Evolutionary conservation across 2,888 invertebrate species (phyloP), one percentile per base, ranked within the genome.

Genomic region (Heliconius aoede): DNA sequence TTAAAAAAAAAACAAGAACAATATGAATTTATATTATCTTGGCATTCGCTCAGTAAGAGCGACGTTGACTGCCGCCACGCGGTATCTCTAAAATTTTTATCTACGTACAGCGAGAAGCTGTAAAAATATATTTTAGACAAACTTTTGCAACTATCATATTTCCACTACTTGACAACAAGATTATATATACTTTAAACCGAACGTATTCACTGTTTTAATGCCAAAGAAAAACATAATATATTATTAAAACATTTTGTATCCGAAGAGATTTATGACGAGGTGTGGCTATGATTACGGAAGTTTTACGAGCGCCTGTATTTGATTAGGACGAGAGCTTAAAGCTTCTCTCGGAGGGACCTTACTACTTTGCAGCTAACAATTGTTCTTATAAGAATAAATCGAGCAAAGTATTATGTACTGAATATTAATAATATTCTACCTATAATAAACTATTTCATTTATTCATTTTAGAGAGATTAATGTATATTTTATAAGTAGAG

Each of bases 271-370:
- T 32, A 32, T 15, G 55, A 30, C 55, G 15, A 69, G 55, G 55
- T 69, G 67, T 67, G 51, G 67, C 40, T 60, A n/a, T 74, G n/a
- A 68, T 68, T 68, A 74, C 26, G 55, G 40, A 68, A 68, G 74
- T 74, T 74, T 67, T 30, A 74, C 58, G 30, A 68, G 58, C 60
- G n/a, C 28, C 13, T 55, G 55, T 69, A 30, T 55, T 55, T 32
- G 69, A 30, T 69, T 55, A 55, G 55, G 55, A 55, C 13, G 28
- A 69, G 69, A 69, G 69, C 69, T 69, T 69, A 55, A 69, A 69
- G 69, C 55, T 55, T 55, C 30, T 55, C 55, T 69, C n/a, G 15
- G 30, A 55, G 15, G 15, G 15, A 69, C 51, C 51, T 13, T n/a
- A 69, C 55, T 15, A 24, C 13, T 51, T 30, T 30, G 36, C 32